These are phyloP conservation scores for Trissoscelio sp. DNA, from an alignment of 2,888 invertebrate genomes.

Conservation along the genomic window DNA sequence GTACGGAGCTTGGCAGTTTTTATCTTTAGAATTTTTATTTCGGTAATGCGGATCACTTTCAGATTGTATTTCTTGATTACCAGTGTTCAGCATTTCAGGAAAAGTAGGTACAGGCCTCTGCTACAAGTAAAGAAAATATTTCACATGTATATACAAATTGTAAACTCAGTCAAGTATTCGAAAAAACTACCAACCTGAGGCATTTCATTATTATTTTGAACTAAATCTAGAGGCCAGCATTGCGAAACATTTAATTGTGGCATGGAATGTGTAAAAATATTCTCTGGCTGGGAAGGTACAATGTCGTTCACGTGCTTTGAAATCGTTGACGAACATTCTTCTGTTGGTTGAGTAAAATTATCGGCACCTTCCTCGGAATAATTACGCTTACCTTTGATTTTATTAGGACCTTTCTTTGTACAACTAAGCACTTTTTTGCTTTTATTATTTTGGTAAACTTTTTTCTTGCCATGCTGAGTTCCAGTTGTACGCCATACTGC, in stretches of 20 bases:
- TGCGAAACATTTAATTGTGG: constrained; percentile 76
- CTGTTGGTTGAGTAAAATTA: constrained; percentile 68
- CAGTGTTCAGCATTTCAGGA: constrained; percentile 61
- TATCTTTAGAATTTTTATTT: constrained; percentile 66
- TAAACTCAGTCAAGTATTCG: no score
- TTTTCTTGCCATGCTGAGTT: constrained; percentile 81
- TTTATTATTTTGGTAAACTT: constrained; percentile 72
- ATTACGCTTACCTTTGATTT: no score
- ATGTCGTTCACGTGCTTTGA: constrained; percentile 69
- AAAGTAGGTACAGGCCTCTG: constrained; percentile 36
- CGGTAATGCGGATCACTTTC: constrained; percentile 75
- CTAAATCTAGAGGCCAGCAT: constrained; percentile 81
- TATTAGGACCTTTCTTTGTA: constrained; percentile 73
- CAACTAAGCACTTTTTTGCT: constrained; percentile 66
- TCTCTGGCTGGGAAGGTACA: constrained; percentile 73
- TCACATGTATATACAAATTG: no score
- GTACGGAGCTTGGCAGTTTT: constrained; percentile 27
- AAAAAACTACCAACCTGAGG: constrained; percentile 73
- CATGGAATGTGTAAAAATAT: constrained; percentile 76
- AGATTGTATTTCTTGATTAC: constrained; percentile 76
- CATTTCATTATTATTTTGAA: constrained; percentile 79
- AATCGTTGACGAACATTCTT: constrained; percentile 50
- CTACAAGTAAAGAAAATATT: background rate
- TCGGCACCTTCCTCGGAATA: constrained; percentile 64
- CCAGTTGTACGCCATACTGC: constrained; percentile 82